phyloP scores from a whole-genome alignment of 2,113 vertebrate genomes.

The Aviceda subcristata region DNA sequence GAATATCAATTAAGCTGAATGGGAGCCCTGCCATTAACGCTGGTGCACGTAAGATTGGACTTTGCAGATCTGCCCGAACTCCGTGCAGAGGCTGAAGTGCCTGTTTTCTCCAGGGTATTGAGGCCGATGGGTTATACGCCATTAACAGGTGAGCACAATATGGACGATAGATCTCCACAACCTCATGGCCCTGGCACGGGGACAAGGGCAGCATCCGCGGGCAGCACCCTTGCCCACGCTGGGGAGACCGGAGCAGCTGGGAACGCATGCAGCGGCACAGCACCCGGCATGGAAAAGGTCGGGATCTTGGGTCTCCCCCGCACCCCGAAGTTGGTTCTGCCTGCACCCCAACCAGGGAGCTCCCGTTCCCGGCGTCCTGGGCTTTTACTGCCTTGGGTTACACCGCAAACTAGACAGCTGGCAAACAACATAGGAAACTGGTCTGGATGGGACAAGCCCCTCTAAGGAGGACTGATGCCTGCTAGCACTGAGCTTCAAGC shows the following conservation, averaged over 20 bases:
- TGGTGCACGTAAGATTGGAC: neutral
- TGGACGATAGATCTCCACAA: neutral
- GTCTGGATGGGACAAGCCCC: neutral
- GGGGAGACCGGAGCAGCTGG: neutral
- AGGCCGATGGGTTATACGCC: neutral
- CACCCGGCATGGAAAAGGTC: neutral
- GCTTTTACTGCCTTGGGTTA: neutral
- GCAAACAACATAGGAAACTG: neutral
- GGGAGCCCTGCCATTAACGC: neutral
- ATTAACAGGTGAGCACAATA: neutral
- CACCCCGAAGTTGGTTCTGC: neutral
- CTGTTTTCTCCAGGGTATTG: neutral
- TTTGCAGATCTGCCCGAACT: neutral
- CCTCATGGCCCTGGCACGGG: neutral
- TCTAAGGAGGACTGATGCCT: neutral
- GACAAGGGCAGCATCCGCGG: neutral
- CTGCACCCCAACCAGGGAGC: neutral
- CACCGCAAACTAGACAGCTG: neutral
- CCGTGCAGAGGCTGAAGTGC: neutral
- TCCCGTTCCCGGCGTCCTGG: neutral
- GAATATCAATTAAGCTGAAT: slow-evolving; percentile 21
- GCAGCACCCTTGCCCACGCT: accelerated
- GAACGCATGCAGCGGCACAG: accelerated
- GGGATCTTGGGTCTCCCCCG: neutral
- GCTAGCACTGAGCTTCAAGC: neutral